phyloP scores from a whole-genome alignment of 2,888 invertebrate genomes.

The Aspidapion aeneum region DNA sequence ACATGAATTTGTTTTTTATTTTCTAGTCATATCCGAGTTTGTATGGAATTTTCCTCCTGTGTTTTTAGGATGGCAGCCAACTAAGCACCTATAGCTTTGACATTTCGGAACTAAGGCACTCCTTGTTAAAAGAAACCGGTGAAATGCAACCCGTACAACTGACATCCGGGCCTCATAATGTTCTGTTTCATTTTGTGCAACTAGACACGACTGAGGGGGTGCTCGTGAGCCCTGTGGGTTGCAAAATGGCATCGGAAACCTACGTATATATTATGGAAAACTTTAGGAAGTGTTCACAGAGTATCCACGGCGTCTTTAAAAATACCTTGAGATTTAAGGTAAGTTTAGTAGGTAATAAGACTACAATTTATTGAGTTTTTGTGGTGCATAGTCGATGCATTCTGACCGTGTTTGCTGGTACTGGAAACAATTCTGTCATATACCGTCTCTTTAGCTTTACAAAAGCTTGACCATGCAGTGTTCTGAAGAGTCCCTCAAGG shows the following conservation, averaged over 20 bases:
- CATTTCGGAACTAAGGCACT: constrained; percentile 67
- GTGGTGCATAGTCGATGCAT: too few relatives aligned
- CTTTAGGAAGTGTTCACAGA: constrained; percentile 67
- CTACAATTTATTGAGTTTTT: not conserved
- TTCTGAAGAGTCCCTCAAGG: too few relatives aligned
- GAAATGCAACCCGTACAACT: constrained; percentile 57
- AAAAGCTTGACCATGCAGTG: too few relatives aligned
- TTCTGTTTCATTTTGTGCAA: constrained; percentile 72
- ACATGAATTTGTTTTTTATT: too few relatives aligned
- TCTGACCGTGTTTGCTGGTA: too few relatives aligned
- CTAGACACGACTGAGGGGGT: constrained; percentile 70
- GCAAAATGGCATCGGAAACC: constrained; percentile 39
- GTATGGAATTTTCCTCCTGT: not conserved
- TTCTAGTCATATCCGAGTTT: not conserved
- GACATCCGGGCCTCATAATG: constrained; percentile 68
- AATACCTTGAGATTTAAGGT: constrained; percentile 61
- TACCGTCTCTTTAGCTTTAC: too few relatives aligned
- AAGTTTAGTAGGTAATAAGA: constrained; percentile 17
- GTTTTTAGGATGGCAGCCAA: constrained; percentile 62
- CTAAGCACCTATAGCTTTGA: constrained; percentile 62
- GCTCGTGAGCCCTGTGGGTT: constrained; percentile 57
- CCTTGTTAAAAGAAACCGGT: constrained; percentile 67
- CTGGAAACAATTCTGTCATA: too few relatives aligned
- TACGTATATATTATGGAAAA: constrained; percentile 57
- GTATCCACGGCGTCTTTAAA: constrained; percentile 69